Evolutionary conservation across 2,797 vertebrate genomes (phyloP).

Genomic region (Linurgus olivaceus): DNA sequence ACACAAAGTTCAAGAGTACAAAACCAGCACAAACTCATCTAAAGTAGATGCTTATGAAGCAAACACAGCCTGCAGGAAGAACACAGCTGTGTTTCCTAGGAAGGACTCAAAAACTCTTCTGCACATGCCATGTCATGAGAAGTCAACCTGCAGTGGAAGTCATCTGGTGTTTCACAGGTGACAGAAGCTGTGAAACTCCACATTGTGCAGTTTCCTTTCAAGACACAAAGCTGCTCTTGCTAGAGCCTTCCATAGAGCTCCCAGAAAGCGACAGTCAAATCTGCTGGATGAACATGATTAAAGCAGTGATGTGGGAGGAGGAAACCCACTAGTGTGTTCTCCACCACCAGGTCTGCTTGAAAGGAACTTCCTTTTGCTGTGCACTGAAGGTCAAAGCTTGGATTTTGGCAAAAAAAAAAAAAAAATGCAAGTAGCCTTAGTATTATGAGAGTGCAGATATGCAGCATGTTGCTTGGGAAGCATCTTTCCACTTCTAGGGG

Average conservation of each 20-base stretch:
- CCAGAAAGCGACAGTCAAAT: not conserved
- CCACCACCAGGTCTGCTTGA: not conserved
- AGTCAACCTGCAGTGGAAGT: not conserved
- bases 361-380: not conserved
- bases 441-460: not conserved
- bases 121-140: accelerated
- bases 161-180: not conserved
- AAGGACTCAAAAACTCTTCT: not conserved
- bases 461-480: not conserved
- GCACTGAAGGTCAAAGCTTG: not conserved
- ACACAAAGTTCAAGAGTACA: not conserved
- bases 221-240: not conserved
- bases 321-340: not conserved
- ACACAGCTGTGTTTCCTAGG: not conserved
- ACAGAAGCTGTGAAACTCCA: not conserved
- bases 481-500: not conserved
- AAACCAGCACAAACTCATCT: not conserved
- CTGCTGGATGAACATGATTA: not conserved
- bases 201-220: accelerated
- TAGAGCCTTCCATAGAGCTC: not conserved
- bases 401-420: not conserved
- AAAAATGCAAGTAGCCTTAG: not conserved
- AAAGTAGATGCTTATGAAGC: not conserved
- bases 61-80: not conserved
- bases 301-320: not conserved